These are phyloP conservation scores for Drosophila phalerata DNA, from an alignment of 2,888 invertebrate species.

Conservation along the genomic window DNA sequence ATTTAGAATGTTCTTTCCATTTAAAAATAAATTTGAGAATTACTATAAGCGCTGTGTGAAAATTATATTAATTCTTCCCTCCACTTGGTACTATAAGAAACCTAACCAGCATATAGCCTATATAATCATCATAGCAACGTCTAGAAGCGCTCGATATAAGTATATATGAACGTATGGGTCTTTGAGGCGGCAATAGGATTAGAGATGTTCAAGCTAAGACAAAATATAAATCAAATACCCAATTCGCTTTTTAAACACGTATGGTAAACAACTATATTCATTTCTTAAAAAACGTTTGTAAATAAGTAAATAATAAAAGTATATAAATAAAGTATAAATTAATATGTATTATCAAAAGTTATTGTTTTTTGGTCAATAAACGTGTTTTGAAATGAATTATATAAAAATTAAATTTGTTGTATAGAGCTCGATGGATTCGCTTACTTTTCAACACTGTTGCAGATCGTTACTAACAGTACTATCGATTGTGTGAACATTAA, in stretches of 20 bases:
- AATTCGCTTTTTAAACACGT: background rate
- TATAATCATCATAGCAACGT: conserved; percentile 10
- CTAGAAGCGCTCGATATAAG: conserved; percentile 1
- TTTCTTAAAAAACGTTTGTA: background rate
- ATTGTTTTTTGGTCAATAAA: background rate
- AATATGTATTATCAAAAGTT: background rate
- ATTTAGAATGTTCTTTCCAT: background rate
- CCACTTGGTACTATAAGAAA: background rate
- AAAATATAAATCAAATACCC: background rate
- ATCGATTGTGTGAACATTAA: background rate
- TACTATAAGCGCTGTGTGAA: background rate
- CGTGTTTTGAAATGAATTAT: background rate
- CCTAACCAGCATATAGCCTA: background rate
- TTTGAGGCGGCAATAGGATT: background rate
- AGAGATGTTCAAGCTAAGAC: background rate
- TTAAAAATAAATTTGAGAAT: background rate
- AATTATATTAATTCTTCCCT: background rate
- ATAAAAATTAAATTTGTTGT: background rate
- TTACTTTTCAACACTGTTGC: background rate
- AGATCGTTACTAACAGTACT: background rate
- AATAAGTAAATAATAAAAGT: no score
- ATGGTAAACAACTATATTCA: background rate
- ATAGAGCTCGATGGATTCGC: background rate
- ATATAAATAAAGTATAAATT: no score
- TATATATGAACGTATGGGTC: background rate